Evolutionary conservation across 2,888 invertebrate species (phyloP), one percentile per base, ranked within the genome.

Genomic region (Pecten maximus): DNA sequence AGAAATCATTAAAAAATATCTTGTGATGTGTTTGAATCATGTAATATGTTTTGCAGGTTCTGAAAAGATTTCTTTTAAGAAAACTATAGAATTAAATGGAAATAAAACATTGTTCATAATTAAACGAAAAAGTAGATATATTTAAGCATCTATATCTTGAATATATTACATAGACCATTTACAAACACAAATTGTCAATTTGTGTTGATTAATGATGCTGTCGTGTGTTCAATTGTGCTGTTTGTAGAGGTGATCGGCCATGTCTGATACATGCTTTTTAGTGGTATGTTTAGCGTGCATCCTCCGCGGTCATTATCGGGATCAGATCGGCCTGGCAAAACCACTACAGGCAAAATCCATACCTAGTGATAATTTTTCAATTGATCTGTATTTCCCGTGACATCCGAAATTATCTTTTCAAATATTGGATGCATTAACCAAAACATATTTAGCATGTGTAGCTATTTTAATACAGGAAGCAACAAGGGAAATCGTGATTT

Each of bases 341-440:
- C 8, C 74, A 35, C 74, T 28, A 35, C 74, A 74, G 74, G 74
- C 74, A 35, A 28, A 74, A 35, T 74, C 74, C 74, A 74, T 74
- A 74, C 28, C 0, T 2, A 35, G 23, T 35, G 74, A 74, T 74
- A 74, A 74, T 74, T 74, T 74, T 74, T 74, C 74, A 74, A 74
- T 74, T 74, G 74, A 74, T 74, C 74, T 74, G 74, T 74, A 74
- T 74, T 74, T 74, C 74, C 74, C 74, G 74, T 74, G 74, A 74
- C 74, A 74, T 74, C 74, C 74, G 4, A 74, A 74, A 74, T 74
- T 74, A 74, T 74, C 74, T 74, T 28, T 74, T 74, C 74, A 74
- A 74, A 74, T 23, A 74, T 74, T 74, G 74, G 28, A 74, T 74
- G 74, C 74, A 74, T 74, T 74, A 74, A 74, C 74, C 35, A 74